phyloP scores from a whole-genome alignment of 2,888 invertebrate genomes.

The Hypomecis punctinalis region DNA sequence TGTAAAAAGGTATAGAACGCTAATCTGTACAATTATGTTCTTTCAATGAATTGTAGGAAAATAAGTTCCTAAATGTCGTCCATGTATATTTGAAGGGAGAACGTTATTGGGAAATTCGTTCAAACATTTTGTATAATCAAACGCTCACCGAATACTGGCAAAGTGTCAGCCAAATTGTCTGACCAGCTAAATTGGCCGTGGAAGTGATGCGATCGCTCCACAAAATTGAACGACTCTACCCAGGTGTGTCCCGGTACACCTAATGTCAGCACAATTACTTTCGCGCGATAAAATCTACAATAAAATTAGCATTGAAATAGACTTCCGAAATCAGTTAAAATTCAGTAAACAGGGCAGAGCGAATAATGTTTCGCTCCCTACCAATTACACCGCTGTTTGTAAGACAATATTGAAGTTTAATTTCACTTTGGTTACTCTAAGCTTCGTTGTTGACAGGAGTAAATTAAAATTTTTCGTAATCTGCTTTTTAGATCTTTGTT shows the following conservation, averaged over 20 bases:
- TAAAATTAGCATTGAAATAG: constrained; percentile 71
- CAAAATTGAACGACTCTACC: constrained; percentile 29
- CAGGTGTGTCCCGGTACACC: constrained; percentile 47
- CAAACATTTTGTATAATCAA: neutral
- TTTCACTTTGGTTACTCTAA: constrained; percentile 53
- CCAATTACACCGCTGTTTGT: constrained; percentile 66
- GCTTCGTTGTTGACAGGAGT: constrained; percentile 42
- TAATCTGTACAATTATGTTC: too few relatives aligned
- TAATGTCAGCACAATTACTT: constrained; percentile 55
- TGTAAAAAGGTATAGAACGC: too few relatives aligned
- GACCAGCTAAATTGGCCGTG: constrained; percentile 16
- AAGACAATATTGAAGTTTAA: constrained; percentile 66
- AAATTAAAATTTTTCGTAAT: constrained; percentile 44
- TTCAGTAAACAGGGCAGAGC: constrained; percentile 47
- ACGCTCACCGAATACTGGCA: constrained; percentile 2
- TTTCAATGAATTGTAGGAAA: too few relatives aligned
- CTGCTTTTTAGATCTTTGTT: constrained; percentile 33
- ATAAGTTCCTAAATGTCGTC: too few relatives aligned
- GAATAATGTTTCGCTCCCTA: constrained; percentile 55
- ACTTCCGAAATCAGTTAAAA: constrained; percentile 57
- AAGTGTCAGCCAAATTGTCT: constrained; percentile 23
- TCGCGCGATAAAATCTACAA: constrained; percentile 55
- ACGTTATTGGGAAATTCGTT: neutral
- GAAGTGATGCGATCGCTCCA: constrained; percentile 5
- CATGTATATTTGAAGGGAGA: too few relatives aligned